These are phyloP conservation scores for Petaurus breviceps DNA, from an alignment of 2,113 vertebrate species.

Conservation along the genomic window DNA sequence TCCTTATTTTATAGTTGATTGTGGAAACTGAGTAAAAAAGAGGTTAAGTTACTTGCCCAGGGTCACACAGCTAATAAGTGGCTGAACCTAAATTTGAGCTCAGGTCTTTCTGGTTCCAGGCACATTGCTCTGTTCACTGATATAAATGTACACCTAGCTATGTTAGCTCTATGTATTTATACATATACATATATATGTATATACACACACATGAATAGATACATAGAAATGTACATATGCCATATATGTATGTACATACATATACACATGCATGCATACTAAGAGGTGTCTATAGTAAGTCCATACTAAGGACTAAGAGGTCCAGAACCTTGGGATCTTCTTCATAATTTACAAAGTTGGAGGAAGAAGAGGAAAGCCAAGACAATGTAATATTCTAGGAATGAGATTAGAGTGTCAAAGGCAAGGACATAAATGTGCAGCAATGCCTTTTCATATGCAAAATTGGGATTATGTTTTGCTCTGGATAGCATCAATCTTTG, in stretches of 20 bases:
- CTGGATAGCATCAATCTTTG: background rate
- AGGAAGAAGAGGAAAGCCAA: background rate
- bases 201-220: too few species aligned
- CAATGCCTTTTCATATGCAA: background rate
- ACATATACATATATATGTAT: too few species aligned
- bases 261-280: too few species aligned
- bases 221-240: background rate
- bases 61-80: background rate
- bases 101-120: background rate
- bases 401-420: background rate
- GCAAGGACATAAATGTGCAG: background rate
- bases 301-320: too few species aligned
- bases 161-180: background rate
- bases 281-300: too few species aligned
- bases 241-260: background rate
- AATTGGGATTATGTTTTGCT: background rate
- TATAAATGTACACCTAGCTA: background rate
- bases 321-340: background rate
- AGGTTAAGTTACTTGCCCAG: background rate
- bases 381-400: background rate
- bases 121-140: background rate
- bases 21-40: background rate
- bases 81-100: background rate
- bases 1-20: background rate
- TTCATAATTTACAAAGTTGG: background rate